phyloP scores from a whole-genome alignment of 2,113 vertebrate species.

The Chaetodon auriga region DNA sequence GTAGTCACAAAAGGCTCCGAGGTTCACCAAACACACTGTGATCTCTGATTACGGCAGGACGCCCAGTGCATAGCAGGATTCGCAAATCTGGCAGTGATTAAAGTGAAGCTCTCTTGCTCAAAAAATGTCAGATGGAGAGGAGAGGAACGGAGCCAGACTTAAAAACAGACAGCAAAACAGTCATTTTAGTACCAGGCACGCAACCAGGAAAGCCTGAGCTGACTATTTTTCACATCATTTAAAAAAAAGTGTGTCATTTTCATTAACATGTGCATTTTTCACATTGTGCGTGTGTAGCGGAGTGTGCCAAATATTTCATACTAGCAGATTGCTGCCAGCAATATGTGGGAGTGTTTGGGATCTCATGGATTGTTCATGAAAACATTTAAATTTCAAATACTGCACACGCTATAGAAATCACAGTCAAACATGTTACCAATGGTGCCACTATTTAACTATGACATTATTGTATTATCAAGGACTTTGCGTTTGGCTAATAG shows the following conservation, averaged over 20 bases:
- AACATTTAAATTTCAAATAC: neutral
- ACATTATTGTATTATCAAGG: too few species aligned
- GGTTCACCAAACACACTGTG: constrained; percentile 14
- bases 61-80: neutral
- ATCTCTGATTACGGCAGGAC: constrained; percentile 39
- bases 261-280: neutral
- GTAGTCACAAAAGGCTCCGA: constrained; percentile 11
- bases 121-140: constrained; percentile 28
- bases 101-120: neutral
- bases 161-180: constrained; percentile 14
- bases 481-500: too few species aligned
- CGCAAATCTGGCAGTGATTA: constrained; percentile 33
- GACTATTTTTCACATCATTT: constrained; percentile 28
- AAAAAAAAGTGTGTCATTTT: neutral
- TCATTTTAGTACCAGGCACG: constrained; percentile 7
- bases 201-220: constrained; percentile 17
- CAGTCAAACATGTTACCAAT: neutral
- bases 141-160: constrained; percentile 19
- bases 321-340: neutral
- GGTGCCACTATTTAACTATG: too few species aligned
- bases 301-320: neutral
- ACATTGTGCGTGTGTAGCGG: neutral
- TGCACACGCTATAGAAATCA: too few species aligned
- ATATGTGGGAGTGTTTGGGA: neutral
- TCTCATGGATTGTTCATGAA: too few species aligned